Evolutionary conservation across 2,797 vertebrate species (phyloP).

Genomic region (Pangasius krempfi): DNA sequence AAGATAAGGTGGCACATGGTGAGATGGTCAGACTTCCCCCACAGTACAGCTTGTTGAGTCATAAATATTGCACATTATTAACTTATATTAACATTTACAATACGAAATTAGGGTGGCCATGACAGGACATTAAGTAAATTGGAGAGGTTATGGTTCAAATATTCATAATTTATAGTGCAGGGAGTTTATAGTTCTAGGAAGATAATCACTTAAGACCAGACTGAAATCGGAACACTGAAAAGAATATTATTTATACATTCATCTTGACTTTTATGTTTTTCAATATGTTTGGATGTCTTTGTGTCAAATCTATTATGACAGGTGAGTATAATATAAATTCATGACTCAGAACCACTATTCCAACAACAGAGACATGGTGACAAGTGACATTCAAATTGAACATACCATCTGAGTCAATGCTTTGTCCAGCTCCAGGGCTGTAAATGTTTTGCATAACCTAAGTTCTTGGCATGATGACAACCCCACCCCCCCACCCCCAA

Average conservation of each 20-base stretch:
- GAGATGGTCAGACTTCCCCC: not conserved
- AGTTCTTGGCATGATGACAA: slow-evolving; percentile 39
- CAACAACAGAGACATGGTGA: slow-evolving; percentile 11
- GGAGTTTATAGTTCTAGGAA: no score
- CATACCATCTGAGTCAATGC: slow-evolving; percentile 11
- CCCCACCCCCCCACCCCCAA: not conserved
- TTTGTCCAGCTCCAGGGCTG: slow-evolving; percentile 8
- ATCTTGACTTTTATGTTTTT: not conserved
- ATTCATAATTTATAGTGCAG: not conserved
- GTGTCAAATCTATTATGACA: not conserved
- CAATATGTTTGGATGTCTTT: not conserved
- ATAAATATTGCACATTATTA: not conserved
- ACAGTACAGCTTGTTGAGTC: not conserved
- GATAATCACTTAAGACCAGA: not conserved
- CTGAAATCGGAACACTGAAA: not conserved
- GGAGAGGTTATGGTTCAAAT: not conserved
- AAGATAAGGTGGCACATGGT: not conserved
- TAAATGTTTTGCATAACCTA: slow-evolving; percentile 41
- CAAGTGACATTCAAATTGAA: slow-evolving; percentile 19
- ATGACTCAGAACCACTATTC: slow-evolving; percentile 13
- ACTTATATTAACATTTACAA: not conserved
- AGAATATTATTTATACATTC: not conserved
- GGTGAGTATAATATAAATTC: slow-evolving; percentile 7
- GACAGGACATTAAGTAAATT: not conserved
- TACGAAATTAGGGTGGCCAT: not conserved